Conservation (phyloP, 2,113 vertebrate species). For the Ifrita kowaldi region DNA sequence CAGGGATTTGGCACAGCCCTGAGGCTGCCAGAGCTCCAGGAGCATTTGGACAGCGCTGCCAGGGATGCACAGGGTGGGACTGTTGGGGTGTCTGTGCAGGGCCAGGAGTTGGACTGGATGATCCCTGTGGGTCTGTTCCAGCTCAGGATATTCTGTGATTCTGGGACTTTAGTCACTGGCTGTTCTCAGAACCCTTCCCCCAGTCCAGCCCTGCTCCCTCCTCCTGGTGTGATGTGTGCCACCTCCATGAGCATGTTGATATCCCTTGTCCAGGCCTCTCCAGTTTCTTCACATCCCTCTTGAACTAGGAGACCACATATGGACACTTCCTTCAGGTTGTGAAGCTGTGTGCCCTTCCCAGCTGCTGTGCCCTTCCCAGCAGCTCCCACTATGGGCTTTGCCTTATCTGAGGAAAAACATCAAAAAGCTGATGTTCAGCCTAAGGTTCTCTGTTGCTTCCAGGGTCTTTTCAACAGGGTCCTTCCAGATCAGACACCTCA, state of each 20-base stretch:
- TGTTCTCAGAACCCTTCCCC: neutral
- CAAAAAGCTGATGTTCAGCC: neutral
- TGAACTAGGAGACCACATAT: neutral
- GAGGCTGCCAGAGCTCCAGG: neutral
- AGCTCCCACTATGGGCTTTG: neutral
- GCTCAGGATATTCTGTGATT: neutral
- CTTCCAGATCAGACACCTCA: neutral
- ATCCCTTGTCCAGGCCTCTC: neutral
- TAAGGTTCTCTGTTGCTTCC: neutral
- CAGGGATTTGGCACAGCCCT: neutral
- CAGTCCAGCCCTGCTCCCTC: neutral
- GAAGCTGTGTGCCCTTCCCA: neutral
- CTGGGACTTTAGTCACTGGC: neutral
- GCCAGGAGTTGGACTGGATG: neutral
- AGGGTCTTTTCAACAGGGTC: neutral
- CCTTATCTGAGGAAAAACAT: neutral
- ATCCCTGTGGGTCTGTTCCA: neutral
- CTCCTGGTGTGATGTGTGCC: neutral
- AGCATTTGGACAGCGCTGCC: fast-evolving
- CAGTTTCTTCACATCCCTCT: neutral
- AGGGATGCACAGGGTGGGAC: neutral
- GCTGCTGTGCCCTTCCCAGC: neutral
- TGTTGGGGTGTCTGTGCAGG: neutral
- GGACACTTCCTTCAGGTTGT: neutral
- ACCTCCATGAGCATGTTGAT: neutral